Conservation (phyloP, 2,888 invertebrate genomes). For the Augochlorella aurata region DNA sequence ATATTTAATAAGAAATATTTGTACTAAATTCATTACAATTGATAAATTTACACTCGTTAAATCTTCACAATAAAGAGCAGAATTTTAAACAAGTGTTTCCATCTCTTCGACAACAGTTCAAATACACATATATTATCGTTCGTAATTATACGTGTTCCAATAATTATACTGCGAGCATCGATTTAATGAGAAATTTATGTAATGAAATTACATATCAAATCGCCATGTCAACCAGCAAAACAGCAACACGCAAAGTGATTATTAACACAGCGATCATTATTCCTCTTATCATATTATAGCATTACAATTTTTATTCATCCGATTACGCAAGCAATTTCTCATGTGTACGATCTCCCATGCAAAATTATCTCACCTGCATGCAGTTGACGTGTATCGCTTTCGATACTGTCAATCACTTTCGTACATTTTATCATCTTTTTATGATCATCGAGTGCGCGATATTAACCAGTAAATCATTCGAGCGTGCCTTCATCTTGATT, state of each 20-base stretch:
- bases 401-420: not conserved
- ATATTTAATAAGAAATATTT: no score
- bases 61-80: no score
- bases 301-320: not conserved
- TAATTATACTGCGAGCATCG: not conserved
- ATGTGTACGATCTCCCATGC: not conserved
- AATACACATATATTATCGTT: not conserved
- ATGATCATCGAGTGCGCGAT: not conserved
- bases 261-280: not conserved
- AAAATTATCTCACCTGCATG: not conserved
- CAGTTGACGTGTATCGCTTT: not conserved
- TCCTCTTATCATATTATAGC: not conserved
- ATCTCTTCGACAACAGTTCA: no score
- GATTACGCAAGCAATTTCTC: not conserved
- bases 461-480: not conserved
- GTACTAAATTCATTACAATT: no score
- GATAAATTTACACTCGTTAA: no score
- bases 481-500: not conserved
- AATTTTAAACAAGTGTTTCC: no score
- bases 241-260: not conserved
- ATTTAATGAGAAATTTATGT: not conserved
- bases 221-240: no score
- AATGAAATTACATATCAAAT: not conserved
- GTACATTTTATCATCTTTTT: not conserved
- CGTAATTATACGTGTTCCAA: not conserved